Conservation (phyloP, 2,797 vertebrate genomes). For the Otus scops region DNA sequence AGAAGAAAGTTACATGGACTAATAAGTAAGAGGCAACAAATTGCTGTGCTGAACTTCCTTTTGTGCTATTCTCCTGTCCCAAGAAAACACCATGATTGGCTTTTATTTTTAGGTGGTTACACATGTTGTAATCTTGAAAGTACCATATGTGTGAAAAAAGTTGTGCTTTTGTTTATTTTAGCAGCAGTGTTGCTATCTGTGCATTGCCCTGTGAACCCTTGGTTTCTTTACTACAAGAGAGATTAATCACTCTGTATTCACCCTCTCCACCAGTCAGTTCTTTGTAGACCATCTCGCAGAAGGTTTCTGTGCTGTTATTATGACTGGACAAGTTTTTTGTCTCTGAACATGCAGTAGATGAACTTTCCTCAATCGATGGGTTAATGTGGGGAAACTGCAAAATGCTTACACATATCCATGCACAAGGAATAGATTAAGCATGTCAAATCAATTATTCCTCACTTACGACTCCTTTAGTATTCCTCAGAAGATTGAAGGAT, state of each 20-base stretch:
- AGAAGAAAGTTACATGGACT: not conserved
- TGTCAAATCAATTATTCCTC: not conserved
- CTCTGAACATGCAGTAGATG: not conserved
- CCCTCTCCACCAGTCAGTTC: not conserved
- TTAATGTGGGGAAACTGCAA: not conserved
- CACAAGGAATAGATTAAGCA: not conserved
- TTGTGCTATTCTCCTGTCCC: not conserved
- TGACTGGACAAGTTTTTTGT: not conserved
- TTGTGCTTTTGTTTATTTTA: not conserved
- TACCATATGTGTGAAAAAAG: not conserved
- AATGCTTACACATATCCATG: not conserved
- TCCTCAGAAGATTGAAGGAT: not conserved
- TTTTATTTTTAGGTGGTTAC: not conserved
- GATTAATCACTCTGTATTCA: not conserved
- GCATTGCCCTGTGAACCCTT: not conserved
- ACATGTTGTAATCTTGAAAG: not conserved
- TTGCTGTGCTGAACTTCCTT: not conserved
- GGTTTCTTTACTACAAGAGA: fast-evolving
- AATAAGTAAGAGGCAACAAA: not conserved
- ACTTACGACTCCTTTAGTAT: not conserved
- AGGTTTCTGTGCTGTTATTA: not conserved
- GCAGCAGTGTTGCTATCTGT: not conserved
- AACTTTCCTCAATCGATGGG: fast-evolving
- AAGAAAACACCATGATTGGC: not conserved
- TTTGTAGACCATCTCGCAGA: not conserved